These are phyloP conservation scores for Pollachius pollachius DNA, from an alignment of 2,113 vertebrate genomes.

Conservation along the genomic window DNA sequence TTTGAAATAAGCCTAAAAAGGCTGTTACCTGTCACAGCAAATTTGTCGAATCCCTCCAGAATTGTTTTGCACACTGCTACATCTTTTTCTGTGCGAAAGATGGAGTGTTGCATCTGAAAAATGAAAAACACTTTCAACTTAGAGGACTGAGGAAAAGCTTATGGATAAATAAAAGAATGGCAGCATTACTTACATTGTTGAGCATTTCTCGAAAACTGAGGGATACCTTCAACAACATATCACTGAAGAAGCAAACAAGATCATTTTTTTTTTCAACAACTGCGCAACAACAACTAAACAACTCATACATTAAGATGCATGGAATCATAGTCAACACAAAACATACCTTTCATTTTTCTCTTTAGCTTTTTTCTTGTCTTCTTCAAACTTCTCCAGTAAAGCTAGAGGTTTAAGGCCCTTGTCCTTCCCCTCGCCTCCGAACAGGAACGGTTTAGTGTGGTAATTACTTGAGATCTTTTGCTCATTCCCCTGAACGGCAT, in stretches of 20 bases:
- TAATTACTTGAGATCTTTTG: constrained; percentile 83
- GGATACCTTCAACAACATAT: constrained; percentile 75
- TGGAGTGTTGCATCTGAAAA: constrained; percentile 79
- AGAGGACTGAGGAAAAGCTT: background rate
- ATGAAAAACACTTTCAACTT: background rate
- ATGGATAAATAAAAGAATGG: background rate
- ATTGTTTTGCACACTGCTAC: constrained; percentile 70
- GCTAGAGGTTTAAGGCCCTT: constrained; percentile 63
- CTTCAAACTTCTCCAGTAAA: constrained; percentile 85
- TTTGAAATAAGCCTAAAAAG: background rate
- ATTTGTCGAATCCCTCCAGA: constrained; percentile 71
- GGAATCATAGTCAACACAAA: constrained; percentile 8
- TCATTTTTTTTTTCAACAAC: background rate
- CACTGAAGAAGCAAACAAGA: constrained; percentile 69
- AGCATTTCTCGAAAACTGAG: constrained; percentile 76
- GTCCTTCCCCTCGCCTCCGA: constrained; percentile 78
- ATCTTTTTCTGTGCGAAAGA: constrained; percentile 75
- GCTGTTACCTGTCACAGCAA: constrained; percentile 77
- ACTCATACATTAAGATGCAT: too few relatives aligned
- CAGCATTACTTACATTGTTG: constrained; percentile 76
- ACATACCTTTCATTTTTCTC: constrained; percentile 83
- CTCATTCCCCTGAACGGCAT: constrained; percentile 74
- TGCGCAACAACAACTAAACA: background rate
- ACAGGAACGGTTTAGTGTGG: constrained; percentile 84
- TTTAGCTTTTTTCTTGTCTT: constrained; percentile 82